These are phyloP conservation scores for Rhabdomys pumilio DNA, from an alignment of 2,797 vertebrate species.

Conservation along the genomic window DNA sequence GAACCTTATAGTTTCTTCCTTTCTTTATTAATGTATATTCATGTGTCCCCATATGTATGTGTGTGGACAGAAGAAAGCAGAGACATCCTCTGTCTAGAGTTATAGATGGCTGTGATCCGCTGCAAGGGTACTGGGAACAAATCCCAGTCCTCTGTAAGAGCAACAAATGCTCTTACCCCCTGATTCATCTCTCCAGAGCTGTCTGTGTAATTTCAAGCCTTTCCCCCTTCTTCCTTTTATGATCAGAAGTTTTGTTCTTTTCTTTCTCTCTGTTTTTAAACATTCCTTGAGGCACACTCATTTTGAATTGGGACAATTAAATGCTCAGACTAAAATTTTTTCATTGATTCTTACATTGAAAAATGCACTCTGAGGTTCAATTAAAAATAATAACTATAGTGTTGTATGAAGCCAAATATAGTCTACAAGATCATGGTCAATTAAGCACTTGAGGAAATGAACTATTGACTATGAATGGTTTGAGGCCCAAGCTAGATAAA, in stretches of 20 bases:
- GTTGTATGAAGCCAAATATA: constrained; percentile 77
- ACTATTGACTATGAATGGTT: constrained; percentile 66
- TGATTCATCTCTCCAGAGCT: neutral
- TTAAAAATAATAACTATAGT: constrained; percentile 86
- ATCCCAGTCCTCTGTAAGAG: neutral
- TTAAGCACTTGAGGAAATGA: constrained; percentile 83
- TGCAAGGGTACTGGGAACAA: neutral
- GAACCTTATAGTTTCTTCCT: neutral
- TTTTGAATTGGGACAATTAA: constrained; percentile 81
- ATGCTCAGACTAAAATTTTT: constrained; percentile 82
- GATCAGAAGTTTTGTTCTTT: constrained; percentile 11
- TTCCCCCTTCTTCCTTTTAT: neutral
- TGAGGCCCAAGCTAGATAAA: constrained; percentile 65
- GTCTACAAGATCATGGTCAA: constrained; percentile 74
- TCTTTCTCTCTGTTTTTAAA: constrained; percentile 26
- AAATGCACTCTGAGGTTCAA: constrained; percentile 79
- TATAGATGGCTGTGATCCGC: neutral
- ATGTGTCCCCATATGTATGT: neutral
- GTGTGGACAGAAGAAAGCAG: neutral
- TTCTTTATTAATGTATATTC: neutral
- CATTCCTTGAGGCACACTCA: constrained; percentile 56
- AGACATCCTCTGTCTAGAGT: neutral
- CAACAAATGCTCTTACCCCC: neutral
- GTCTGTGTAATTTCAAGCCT: neutral
- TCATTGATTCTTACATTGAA: constrained; percentile 78